Base-by-base conservation (phyloP, 2,797 vertebrate species). In the Sebastes vulpes region DNA sequence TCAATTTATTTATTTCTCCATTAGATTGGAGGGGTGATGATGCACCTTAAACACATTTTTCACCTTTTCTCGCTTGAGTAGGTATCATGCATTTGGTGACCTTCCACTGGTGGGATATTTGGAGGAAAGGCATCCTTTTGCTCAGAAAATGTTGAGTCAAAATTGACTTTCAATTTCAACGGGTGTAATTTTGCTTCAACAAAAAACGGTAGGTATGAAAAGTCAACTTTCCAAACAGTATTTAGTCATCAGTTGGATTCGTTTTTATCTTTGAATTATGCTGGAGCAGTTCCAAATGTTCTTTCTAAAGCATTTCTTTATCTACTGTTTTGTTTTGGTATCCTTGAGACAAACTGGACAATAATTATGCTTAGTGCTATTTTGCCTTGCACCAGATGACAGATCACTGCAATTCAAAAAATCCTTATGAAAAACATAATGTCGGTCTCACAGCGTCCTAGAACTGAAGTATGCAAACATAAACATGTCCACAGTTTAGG, bases 1-100 rank as follows among this genome's bases (percentile, higher is more conserved):
- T 61, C 48, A 46, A 52, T 79, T 35, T 54, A 31, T 25, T 75
- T 73, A 21, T 70, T 28, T 65, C 6, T 77, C 58, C 4, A 75
- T 64, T 66, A 20, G 35, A 26, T 1, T 21, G 6, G 38, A 7
- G 3, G 10, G 46, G 12, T 38, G 26, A 28, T 48, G 50, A 69
- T 54, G 23, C 52, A 57, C 26, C 7, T 26, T 14, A 57, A 46
- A 56, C 7, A 16, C 28, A 56, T 67, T 74, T 77, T 54, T 26
- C 32, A 67, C 31, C 16, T 65, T 66, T 67, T 32, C 4, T 32
- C 25, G 21, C 26, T 21, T 28, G 21, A 60, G 20, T 63, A 29
- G 18, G 46, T 3, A 7, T 26, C 31, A 48, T 60, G 28, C 28
- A 69, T 29, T 48, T 46, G 25, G 31, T 77, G 65, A 58, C 48